Base-by-base conservation (phyloP, 2,113 vertebrate genomes). In the Pardalotus punctatus region DNA sequence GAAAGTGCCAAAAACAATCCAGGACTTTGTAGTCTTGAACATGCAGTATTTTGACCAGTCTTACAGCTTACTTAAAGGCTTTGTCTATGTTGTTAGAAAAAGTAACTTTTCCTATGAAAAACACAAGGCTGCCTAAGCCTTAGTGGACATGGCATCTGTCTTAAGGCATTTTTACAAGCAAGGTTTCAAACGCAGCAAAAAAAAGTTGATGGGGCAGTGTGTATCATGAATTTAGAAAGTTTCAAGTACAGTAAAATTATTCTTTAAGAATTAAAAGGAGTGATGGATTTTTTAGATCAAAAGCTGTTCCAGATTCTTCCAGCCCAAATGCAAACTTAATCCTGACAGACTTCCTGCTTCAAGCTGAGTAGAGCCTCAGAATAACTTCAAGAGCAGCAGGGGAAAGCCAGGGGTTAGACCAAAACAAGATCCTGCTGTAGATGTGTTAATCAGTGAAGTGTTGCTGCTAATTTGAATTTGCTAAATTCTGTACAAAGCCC, bases 121-220 rank as follows among this genome's bases (percentile, higher is more conserved):
- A 40, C 58, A 74, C 10, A 51, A 27, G 36, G 19, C 40, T 79
- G 10, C 11, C 3, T 17, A 40, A 73, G 23, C 7, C 4, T 58
- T 42, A 17, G 22, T 21, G 64, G 80, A 36, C 18, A 25, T 2
- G 53, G 11, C 45, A 36, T 27, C 15, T 43, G 7, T 64, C 65
- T 45, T 31, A 33, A 33, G 24, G 40, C 20, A 71, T 28, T 93
- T 58, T 54, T 56, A 74, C 42, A 48, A 76, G 24, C 48, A 65
- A n/a, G 4, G 21, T 60, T 78, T 54, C 38, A 71, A 91, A 78
- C 36, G 13, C 21, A 66, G 67, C 35, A 40, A 81, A 42, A 6
- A 70, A 79, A 48, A 28, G 6, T 5, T 36, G 4, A 31, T 16
- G 5, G 4, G 31, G 9, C 14, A 17, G 16, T 1, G 1, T n/a